Base-by-base conservation (phyloP, 2,888 invertebrate species). In the Xanthia togata region DNA sequence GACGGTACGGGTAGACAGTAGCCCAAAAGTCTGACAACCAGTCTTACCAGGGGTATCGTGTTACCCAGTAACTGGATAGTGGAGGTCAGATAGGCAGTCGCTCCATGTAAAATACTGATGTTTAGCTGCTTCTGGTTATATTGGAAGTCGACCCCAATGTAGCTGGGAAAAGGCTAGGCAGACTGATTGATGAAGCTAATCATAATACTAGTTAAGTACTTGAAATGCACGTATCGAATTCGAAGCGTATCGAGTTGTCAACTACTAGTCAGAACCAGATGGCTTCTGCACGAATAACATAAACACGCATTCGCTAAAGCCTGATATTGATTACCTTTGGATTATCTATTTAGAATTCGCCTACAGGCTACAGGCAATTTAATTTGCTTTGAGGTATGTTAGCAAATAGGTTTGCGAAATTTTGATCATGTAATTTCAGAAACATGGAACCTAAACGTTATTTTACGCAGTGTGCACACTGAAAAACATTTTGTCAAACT, bases 301-400 rank as follows among this genome's bases (percentile, higher is more conserved):
- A 57, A 57, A 75, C 67, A 75, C 20, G 38, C 38, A 41, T 35
- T 62, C 31, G n/a, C 62, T 50, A 62, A 75, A 17, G 20, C 44
- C 35, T 57, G 55, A 53, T 68, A 76, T 76, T 82, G 79, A 79
- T 79, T 68, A 69, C 57, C 57, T 69, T 64, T 59, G 78, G 73
- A 87, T 82, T 85, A 87, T 79, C 81, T 77, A 79, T 86, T 76
- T 68, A 70, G 38, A 81, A 64, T 78, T 70, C 2, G 6, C 80
- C 78, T 57, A 11, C 81, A 50, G 73, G 63, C 57, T 23, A 57
- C 50, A 23, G 8, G 44, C 63, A 76, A 64, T 76, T 68, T 53
- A 76, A 82, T 82, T 79, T 76, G 63, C 57, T 81, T 76, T 55
- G 41, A n/a, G 26, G 20, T 50, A 68, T 44, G 26, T 76, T 59